phyloP scores from a whole-genome alignment of 2,113 vertebrate genomes.

The Xenotilapia longispinis region DNA sequence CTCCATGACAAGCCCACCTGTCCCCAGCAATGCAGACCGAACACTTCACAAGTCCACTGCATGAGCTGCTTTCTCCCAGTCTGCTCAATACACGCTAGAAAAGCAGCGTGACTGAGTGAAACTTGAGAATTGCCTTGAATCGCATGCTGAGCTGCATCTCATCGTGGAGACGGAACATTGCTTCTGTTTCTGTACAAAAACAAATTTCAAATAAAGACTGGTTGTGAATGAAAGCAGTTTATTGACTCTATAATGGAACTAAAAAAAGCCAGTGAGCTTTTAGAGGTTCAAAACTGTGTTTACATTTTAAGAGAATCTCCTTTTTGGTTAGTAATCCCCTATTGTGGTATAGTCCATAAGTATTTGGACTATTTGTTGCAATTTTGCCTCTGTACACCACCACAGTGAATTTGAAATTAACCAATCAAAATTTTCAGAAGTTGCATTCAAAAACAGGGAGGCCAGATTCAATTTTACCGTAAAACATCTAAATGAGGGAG shows the following conservation, averaged over 20 bases:
- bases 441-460: not conserved
- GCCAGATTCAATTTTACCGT: not conserved
- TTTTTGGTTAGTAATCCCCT: not conserved
- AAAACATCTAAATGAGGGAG: not conserved
- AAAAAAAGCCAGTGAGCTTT: not conserved
- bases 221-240: not conserved
- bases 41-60: not conserved
- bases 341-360: not conserved
- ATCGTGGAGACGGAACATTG: not conserved
- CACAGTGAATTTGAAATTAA: not conserved
- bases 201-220: not conserved
- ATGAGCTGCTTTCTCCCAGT: not conserved
- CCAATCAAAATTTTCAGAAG: not conserved
- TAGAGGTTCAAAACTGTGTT: not conserved
- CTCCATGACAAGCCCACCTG: not conserved
- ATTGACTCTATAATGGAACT: not conserved
- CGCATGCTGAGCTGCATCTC: conserved; percentile 17
- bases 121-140: conserved; percentile 24
- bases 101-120: conserved; percentile 18
- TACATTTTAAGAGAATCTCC: not conserved
- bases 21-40: conserved; percentile 2
- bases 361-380: not conserved
- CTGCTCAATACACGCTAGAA: not conserved
- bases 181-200: not conserved
- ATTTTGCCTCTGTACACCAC: not conserved